Evolutionary conservation across 2,797 vertebrate species (phyloP).

Genomic region (Atherinosoma microstoma): DNA sequence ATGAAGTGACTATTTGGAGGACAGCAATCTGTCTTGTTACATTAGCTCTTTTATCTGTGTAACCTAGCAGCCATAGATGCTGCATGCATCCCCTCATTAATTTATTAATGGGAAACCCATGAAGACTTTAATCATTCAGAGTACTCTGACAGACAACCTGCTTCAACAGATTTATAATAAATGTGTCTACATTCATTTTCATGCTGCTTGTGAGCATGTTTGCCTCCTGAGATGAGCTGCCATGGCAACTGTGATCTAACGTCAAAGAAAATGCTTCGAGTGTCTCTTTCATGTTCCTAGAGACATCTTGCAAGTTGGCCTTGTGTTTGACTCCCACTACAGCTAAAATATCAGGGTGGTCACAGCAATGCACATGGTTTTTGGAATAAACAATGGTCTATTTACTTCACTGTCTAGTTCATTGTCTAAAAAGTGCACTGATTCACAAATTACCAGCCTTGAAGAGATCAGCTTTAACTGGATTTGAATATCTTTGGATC

Average conservation of each 20-base stretch:
- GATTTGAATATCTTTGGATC: background rate
- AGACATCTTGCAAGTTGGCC: background rate
- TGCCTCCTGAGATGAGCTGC: background rate
- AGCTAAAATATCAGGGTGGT: background rate
- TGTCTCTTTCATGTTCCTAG: background rate
- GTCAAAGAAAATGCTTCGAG: background rate
- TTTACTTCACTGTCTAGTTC: background rate
- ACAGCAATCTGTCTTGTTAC: background rate
- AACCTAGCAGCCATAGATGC: background rate
- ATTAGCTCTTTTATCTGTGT: background rate
- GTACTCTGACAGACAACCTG: background rate
- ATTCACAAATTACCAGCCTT: background rate
- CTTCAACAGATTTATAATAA: background rate
- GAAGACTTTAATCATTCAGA: background rate
- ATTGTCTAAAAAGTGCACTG: background rate
- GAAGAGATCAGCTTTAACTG: background rate
- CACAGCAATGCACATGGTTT: background rate
- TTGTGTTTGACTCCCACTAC: background rate
- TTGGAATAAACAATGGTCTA: background rate
- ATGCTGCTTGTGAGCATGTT: background rate
- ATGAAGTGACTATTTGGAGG: background rate
- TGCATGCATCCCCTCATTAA: background rate
- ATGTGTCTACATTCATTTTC: background rate
- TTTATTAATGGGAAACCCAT: background rate
- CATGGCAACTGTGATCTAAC: constrained; percentile 16